A percentile compares a stretch with the other conserved stretches of the same genome.
phyloP scores from a whole-genome alignment of 2,888 invertebrate species.

The Chymomyza caudatula region DNA sequence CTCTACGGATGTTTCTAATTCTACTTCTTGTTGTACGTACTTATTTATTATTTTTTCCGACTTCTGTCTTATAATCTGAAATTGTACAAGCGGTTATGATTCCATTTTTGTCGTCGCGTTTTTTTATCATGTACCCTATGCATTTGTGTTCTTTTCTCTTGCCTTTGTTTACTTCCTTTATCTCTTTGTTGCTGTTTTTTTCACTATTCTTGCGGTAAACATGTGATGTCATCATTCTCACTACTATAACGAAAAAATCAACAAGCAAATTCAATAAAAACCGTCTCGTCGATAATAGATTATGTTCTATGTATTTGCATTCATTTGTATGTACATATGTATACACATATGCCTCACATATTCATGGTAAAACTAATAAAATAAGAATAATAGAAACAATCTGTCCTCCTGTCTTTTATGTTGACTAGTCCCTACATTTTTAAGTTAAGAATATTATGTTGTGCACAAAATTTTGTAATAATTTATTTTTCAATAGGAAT shows the following conservation, averaged over 20 bases:
- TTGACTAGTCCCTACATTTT: no score
- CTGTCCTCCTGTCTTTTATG: no score
- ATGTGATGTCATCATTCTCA: constrained; percentile 59
- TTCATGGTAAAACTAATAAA: no score
- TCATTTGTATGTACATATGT: no score
- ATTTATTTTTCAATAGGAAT: no score
- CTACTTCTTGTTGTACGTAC: constrained; percentile 22
- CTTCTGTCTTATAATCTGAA: constrained; percentile 21
- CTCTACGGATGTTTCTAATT: background rate
- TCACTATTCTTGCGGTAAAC: constrained; percentile 9
- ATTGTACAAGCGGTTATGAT: constrained; percentile 53
- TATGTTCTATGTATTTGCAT: no score
- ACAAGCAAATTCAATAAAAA: no score
- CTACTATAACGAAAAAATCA: constrained; percentile 2
- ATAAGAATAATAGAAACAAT: no score
- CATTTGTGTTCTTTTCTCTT: constrained; percentile 40
- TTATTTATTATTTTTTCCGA: constrained; percentile 12
- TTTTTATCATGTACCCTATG: constrained; percentile 34
- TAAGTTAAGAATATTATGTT: no score
- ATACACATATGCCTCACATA: no score
- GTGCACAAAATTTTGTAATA: no score
- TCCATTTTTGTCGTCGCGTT: constrained; percentile 18
- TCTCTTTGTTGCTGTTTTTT: constrained; percentile 31
- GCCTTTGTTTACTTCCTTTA: constrained; percentile 46
- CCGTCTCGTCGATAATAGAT: no score